phyloP scores from a whole-genome alignment of 2,888 invertebrate species.

The Crossocerus cetratus region DNA sequence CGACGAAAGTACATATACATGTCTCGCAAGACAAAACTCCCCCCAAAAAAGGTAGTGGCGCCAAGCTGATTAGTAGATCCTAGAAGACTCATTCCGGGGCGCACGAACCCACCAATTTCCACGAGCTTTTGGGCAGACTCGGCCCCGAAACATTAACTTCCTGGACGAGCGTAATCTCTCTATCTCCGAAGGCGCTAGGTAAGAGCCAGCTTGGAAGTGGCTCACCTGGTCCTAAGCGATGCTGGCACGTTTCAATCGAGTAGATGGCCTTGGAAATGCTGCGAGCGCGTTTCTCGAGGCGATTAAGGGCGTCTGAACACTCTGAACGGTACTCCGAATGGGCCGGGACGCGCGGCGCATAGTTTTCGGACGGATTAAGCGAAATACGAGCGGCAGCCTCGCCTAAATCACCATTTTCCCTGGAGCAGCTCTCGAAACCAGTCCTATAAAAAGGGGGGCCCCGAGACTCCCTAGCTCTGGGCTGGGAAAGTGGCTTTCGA shows the following conservation, averaged over 20 bases:
- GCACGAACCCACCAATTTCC: neutral
- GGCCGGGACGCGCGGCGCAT: neutral
- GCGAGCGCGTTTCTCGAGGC: conserved; percentile 26
- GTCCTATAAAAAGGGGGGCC: neutral
- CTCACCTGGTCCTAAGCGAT: conserved; percentile 30
- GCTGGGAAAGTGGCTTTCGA: neutral
- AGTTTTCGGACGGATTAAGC: conserved; percentile 23
- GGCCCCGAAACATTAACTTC: conserved; percentile 32
- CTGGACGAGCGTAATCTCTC: conserved; percentile 25
- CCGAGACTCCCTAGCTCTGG: neutral
- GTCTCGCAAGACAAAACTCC: no score
- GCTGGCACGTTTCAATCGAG: conserved; percentile 22
- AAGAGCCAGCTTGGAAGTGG: conserved; percentile 41
- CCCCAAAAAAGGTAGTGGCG: neutral
- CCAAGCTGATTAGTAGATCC: neutral
- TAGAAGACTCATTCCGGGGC: neutral
- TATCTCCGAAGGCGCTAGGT: conserved; percentile 26
- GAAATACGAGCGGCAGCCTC: conserved; percentile 17
- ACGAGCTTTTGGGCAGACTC: conserved; percentile 25
- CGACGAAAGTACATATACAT: no score
- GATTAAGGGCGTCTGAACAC: conserved; percentile 34
- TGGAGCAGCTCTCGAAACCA: neutral
- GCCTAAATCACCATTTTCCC: conserved; percentile 8
- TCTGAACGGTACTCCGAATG: neutral
- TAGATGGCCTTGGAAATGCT: conserved; percentile 6